Base-by-base conservation (phyloP, 2,113 vertebrate genomes). In the Misgurnus mizolepis region DNA sequence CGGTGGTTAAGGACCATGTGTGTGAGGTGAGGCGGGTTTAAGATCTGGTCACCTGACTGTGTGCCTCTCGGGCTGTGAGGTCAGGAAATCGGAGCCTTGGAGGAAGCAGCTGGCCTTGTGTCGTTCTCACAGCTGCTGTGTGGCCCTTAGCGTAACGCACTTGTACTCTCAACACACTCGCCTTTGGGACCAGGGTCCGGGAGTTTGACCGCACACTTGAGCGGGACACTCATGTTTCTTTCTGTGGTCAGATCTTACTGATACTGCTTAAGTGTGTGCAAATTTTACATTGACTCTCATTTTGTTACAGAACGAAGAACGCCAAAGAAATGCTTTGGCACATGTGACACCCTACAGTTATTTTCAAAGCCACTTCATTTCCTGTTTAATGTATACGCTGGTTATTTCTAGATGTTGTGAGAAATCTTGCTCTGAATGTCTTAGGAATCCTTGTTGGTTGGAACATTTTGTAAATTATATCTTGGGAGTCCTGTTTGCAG, bases 21-120 rank as follows among this genome's bases (percentile, higher is more conserved):
- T 45, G 66, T 79, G 84, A 68, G 55, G 49, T n/a, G 14, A 69
- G 45, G 55, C 27, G 12, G 27, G 76, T 85, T 81, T 90, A 89
- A 85, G 87, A 85, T 85, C 87, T 88, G 88, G 89, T 91, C 90
- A 92, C 89, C 90, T 92, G 88, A 93, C 92, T 89, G 92, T 55
- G 79, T 88, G 86, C 89, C 87, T 85, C 85, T 66, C 78, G 53
- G 80, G 80, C 84, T 18, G 45, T 64, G 64, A 82, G 67, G 80
- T 82, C 83, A 73, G 85, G 86, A 90, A 90, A 90, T 85, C 83
- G 84, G 87, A 91, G 89, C 87, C 77, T n/a, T 84, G 79, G 87
- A 84, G 83, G 66, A 89, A 90, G 91, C 90, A 93, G 89, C 90
- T 92, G 91, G 89, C 88, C 83, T 80, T 12, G 45, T 81, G 77